A percentile compares a stretch with the other conserved stretches of the same genome.
Evolutionary conservation across 2,113 vertebrate species (phyloP).

Genomic region (Pterocles gutturalis): DNA sequence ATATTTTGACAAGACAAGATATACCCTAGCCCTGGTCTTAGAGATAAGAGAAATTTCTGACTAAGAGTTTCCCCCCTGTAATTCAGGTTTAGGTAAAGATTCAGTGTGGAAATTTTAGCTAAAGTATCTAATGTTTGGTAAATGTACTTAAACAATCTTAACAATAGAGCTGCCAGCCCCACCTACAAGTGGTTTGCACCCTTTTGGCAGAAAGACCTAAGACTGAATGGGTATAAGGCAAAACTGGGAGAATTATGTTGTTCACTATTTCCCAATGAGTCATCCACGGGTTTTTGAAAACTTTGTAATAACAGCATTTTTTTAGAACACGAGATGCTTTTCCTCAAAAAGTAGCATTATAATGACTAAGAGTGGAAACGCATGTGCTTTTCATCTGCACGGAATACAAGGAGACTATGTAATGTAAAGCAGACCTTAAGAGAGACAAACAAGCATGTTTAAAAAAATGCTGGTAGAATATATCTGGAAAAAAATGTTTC

Average conservation of each 20-base stretch:
- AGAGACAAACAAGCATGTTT: not conserved
- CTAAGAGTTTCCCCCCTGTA: not conserved
- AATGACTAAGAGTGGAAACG: not conserved
- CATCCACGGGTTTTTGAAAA: constrained; percentile 36
- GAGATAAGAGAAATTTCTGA: not conserved
- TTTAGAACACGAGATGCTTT: not conserved
- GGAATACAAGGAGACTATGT: not conserved
- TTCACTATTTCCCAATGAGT: constrained; percentile 1
- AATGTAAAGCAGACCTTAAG: constrained; percentile 34
- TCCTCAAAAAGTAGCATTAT: constrained; percentile 8
- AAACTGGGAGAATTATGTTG: not conserved
- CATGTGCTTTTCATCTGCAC: constrained; percentile 32
- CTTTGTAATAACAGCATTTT: not conserved
- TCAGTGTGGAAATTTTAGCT: not conserved
- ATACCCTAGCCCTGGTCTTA: not conserved
- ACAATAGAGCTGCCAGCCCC: not conserved
- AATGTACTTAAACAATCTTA: not conserved
- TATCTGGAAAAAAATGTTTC: constrained; percentile 16
- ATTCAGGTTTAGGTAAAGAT: not conserved
- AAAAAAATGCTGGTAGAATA: constrained; percentile 45
- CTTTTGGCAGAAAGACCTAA: not conserved
- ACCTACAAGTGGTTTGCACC: not conserved
- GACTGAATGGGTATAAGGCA: not conserved
- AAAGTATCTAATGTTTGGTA: not conserved
- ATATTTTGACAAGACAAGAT: not conserved